Evolutionary conservation across 1,140 invertebrate genomes (phyloP), one percentile per base, ranked within the genome.

Genomic region (Limonius californicus): DNA sequence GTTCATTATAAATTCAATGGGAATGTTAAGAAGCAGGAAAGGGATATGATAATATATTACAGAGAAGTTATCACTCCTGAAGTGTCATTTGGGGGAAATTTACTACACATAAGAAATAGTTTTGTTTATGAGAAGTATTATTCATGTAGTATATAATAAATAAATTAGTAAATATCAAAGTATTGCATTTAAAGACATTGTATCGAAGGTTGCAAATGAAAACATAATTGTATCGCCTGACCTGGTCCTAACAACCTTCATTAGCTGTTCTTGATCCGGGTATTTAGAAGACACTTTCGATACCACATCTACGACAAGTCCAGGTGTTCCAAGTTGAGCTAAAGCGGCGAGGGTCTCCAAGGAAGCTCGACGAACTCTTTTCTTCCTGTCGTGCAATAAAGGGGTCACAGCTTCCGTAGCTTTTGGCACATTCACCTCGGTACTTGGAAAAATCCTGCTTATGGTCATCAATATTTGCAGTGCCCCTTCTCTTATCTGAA

Each of bases 271-370:
- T 15, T 76, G 72, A 61, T 83, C 78, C 45, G 76, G 75, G 27
- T 73, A 69, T 42, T 72, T 73, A 27, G 75, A 74, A 0, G 77
- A 73, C 16, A 80, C 77, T 14, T 75, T 69, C 61, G 77, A 74
- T 9, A 83, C 79, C 12, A 79, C 79, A 50, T 79, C 69, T 18
- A 85, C 59, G 14, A 85, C 79, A 18, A 68, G 66, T 18, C 53
- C 65, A 19, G 84, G 76, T 18, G 85, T 84, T 62, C 89, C 83
- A 23, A 89, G 84, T 74, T 92, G 89, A 1, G 87, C 87, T 2
- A 94, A 74, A 19, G 89, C 85, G 2, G 91, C 88, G 50, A 93
- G 75, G 47, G 89, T 86, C 73, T 94, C 92, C n/a, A 94, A 77
- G 0, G 90, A 83, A 2, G 90, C 87, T 68, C 91, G 89, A 9